Conservation (phyloP, 2,888 invertebrate species). For the Apantesis nais region DNA sequence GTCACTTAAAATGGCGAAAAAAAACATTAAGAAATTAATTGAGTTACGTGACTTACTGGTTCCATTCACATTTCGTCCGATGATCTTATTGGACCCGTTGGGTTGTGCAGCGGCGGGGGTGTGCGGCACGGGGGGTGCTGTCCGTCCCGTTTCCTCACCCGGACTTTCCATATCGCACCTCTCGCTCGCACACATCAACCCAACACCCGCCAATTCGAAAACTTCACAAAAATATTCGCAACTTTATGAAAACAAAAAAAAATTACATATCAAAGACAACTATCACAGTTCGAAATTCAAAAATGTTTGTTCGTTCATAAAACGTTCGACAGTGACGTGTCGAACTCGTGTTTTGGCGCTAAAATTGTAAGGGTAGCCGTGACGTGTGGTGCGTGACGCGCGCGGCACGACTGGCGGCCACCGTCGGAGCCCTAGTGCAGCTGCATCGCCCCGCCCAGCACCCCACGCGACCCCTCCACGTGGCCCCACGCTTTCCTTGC, state of each 20-base stretch:
- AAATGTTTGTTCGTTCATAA: conserved; percentile 18
- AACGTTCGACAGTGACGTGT: conserved; percentile 29
- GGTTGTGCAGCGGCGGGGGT: conserved; percentile 76
- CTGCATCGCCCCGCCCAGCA: conserved; percentile 81
- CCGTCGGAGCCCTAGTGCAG: conserved; percentile 75
- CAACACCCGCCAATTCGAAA: conserved; percentile 73
- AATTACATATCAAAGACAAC: conserved; percentile 35
- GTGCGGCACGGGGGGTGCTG: conserved; percentile 70
- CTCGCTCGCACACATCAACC: conserved; percentile 82
- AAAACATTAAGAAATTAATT: conserved; percentile 48
- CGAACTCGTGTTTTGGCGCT: conserved; percentile 55
- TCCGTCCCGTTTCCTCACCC: conserved; percentile 81
- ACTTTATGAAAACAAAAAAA: conserved; percentile 36
- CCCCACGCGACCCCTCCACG: conserved; percentile 76
- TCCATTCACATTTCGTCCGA: conserved; percentile 88
- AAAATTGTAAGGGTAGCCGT: conserved; percentile 58
- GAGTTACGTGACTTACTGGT: conserved; percentile 84
- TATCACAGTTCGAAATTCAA: conserved; percentile 38
- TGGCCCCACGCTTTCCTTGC: conserved; percentile 76
- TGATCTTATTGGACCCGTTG: conserved; percentile 86
- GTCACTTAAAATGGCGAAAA: conserved; percentile 27
- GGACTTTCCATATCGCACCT: conserved; percentile 80
- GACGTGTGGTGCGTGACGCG: conserved; percentile 71
- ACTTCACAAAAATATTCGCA: conserved; percentile 66
- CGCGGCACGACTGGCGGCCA: conserved; percentile 76